Percentiles rank a stretch among this genome's conserved stretches.
Conservation (phyloP, 1,140 invertebrate genomes). For the Grapholita molesta region DNA sequence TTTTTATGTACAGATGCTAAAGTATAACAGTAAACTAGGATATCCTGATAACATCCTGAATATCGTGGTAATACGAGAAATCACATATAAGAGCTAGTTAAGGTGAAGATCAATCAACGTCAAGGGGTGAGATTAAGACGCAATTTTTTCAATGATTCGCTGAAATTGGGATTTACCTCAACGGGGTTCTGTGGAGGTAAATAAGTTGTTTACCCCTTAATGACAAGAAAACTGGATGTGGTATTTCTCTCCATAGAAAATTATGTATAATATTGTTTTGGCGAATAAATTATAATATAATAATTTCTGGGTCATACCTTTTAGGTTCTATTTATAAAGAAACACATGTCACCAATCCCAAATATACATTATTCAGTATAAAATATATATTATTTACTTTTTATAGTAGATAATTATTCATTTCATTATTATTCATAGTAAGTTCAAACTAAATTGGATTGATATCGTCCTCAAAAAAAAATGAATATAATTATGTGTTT, state of each 20-base stretch:
- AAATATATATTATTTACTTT: no score
- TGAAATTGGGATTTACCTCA: constrained; percentile 9
- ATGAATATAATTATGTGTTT: neutral
- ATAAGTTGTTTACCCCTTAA: neutral
- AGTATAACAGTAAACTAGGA: neutral
- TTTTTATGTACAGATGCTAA: no score
- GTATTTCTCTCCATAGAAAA: neutral
- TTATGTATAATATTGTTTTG: neutral
- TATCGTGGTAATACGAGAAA: neutral
- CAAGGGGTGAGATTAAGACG: constrained; percentile 8
- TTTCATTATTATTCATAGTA: no score
- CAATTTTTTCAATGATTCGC: constrained; percentile 14
- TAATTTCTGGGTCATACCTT: no score
- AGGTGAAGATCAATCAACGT: constrained; percentile 10
- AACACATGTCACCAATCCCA: no score
- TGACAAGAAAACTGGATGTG: neutral
- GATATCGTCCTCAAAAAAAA: no score
- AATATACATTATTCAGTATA: no score
- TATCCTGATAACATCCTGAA: neutral
- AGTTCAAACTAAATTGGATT: no score
- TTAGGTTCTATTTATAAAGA: no score
- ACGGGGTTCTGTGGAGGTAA: neutral
- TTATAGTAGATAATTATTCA: no score
- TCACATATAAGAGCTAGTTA: neutral
- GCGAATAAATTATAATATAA: no score